Base-by-base conservation (phyloP, 2,797 vertebrate species). In the Chelonia mydas region DNA sequence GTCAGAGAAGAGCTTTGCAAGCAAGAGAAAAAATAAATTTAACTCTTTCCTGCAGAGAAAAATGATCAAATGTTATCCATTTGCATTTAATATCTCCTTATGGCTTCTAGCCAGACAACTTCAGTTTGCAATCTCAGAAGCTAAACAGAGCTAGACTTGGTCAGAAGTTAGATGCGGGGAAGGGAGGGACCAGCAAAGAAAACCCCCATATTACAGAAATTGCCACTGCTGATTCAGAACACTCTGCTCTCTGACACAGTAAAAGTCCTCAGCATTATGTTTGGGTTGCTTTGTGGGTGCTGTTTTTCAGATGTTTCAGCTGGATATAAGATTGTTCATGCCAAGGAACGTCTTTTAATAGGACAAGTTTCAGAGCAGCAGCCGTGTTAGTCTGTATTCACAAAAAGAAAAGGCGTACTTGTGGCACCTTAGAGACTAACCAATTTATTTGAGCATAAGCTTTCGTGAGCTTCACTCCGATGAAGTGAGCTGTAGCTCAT, bases 1-100 rank as follows among this genome's bases (percentile, higher is more conserved):
- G 97, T 98, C 98, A 98, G 94, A 94, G 93, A 93, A 95, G 95
- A 91, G 92, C 83, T 92, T 83, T 96, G 57, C 86, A 96, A 95
- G 59, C 88, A 53, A 84, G 90, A 96, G 93, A 72, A 94, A 97
- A 87, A 97, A 97, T 90, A 89, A 89, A 55, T 76, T 98, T 98
- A 98, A 98, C 98, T 94, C 97, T 88, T 98, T 84, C 97, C 95
- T 81, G 50, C 3, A 90, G 90, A 94, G 90, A 25, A 11, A 47
- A 94, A 84, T 1, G 3, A 95, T 80, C 74, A 57, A 90, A 61
- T 33, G 81, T 76, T 81, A 87, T 81, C 89, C 87, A 1, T 84
- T 90, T 93, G 87, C 93, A 89, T 37, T 91, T 82, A 83, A 61
- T 1, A 45, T 0, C 47, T 87, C 77, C 91, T 84, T 1, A 12